Base-by-base conservation (phyloP, 2,888 invertebrate species). In the Latrodectus hesperus region DNA sequence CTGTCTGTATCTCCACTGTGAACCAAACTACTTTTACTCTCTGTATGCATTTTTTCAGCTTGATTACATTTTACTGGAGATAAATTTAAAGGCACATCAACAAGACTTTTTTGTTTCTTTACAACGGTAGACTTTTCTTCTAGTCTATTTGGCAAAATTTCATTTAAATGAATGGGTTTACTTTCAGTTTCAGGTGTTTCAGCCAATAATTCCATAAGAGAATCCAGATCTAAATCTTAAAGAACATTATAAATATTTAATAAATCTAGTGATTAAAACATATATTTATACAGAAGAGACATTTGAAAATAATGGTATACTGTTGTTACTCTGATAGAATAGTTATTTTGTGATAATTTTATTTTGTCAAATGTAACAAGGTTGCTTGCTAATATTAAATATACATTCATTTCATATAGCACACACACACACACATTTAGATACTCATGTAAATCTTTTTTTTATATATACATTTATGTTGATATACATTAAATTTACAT, bases 161-260 rank as follows among this genome's bases (percentile, higher is more conserved):
- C 26, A 26, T 38, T 16, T 38, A 26, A 16, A 10, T 60, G 12
- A 60, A 60, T 16, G 6, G 60, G 60, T 11, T 60, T 12, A 16
- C 10, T 60, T 60, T 60, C 60, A 16, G 60, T 16, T n/a, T 12
- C 12, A 60, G 60, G 6, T 16, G 60, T 55, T 10, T 71, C 77
- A 65, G 78, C 78, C 38, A 84, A 53, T 17, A 84, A 55, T 67
- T 78, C 73, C 72, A 78, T 78, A 9, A 84, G 67, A 17, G 84
- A 78, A 38, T 84, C 84, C 22, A 84, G 49, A 67, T 84, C 84
- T 22, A 84, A 53, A 17, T 67, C 84, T 84, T 51, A n/a, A 84
- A 73, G 17, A 68, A 14, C 38, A 38, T 38, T 3, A 38, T 38
- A 38, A 38, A 6, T 38, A 38, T 38, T 38, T 38, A 38, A 38